phyloP scores from a whole-genome alignment of 2,113 vertebrate species.

The Bostrychus sinensis region DNA sequence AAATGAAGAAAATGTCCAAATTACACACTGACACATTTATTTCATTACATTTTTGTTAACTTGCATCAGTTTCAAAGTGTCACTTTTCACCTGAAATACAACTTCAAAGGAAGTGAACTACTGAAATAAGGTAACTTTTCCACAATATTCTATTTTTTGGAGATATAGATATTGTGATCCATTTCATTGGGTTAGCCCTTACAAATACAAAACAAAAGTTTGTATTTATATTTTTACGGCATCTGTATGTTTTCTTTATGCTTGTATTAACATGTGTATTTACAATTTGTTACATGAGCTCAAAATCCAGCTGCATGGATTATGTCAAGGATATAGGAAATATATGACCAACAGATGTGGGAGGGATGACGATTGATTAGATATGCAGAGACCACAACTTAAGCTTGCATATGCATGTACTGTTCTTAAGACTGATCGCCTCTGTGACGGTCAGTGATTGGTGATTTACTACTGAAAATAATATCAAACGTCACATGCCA shows the following conservation, averaged over 20 bases:
- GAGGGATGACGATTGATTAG: background rate
- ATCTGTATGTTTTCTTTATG: background rate
- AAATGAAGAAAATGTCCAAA: too few relatives aligned
- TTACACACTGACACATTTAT: too few relatives aligned
- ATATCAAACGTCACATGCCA: background rate
- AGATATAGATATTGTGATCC: too few relatives aligned
- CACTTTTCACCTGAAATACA: too few relatives aligned
- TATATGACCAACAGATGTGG: slow-evolving; percentile 11
- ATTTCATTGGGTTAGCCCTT: too few relatives aligned
- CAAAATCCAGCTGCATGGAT: background rate
- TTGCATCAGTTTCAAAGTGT: too few relatives aligned
- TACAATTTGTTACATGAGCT: background rate
- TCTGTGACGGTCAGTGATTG: background rate
- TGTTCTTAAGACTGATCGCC: background rate
- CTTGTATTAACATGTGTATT: background rate
- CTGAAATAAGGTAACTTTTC: too few relatives aligned
- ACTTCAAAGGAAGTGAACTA: too few relatives aligned
- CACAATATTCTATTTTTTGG: too few relatives aligned
- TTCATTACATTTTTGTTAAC: too few relatives aligned
- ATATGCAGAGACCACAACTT: background rate
- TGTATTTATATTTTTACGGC: too few relatives aligned
- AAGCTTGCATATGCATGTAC: background rate
- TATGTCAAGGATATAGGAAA: slow-evolving; percentile 11
- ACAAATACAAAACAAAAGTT: too few relatives aligned
- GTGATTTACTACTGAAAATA: background rate